phyloP scores from a whole-genome alignment of 2,797 vertebrate species.

The Gambelia wislizenii region DNA sequence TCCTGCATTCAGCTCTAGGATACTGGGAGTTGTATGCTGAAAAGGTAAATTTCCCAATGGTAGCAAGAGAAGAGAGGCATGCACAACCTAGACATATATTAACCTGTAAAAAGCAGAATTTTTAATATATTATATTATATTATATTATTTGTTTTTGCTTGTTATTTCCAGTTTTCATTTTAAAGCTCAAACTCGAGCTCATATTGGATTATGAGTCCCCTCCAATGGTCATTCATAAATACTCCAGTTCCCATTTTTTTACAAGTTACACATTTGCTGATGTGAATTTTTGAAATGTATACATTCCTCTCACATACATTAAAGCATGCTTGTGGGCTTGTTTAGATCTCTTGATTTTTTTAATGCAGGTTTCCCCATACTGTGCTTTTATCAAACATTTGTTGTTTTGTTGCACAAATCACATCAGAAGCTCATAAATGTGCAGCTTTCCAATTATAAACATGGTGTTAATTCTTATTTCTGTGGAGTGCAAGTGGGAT shows the following conservation, averaged over 20 bases:
- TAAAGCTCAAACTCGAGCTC: neutral
- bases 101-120: too few species aligned
- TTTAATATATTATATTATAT: too few species aligned
- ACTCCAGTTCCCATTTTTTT: neutral
- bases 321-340: too few species aligned
- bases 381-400: neutral
- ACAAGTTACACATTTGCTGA: neutral
- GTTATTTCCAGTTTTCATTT: neutral
- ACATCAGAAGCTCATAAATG: neutral
- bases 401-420: too few species aligned
- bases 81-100: too few species aligned
- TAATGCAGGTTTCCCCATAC: neutral
- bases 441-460: neutral
- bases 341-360: neutral
- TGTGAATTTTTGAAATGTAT: neutral
- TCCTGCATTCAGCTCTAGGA: too few species aligned
- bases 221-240: neutral
- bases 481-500: neutral
- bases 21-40: too few species aligned
- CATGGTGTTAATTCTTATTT: neutral
- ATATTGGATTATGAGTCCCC: neutral
- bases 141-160: too few species aligned
- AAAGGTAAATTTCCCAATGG: too few species aligned
- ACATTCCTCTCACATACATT: neutral
- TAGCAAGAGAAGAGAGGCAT: neutral